A percentile compares a stretch with the other conserved stretches of the same genome.
phyloP scores from a whole-genome alignment of 23 tunicate genomes.

The Clavelina lepadiformis region DNA sequence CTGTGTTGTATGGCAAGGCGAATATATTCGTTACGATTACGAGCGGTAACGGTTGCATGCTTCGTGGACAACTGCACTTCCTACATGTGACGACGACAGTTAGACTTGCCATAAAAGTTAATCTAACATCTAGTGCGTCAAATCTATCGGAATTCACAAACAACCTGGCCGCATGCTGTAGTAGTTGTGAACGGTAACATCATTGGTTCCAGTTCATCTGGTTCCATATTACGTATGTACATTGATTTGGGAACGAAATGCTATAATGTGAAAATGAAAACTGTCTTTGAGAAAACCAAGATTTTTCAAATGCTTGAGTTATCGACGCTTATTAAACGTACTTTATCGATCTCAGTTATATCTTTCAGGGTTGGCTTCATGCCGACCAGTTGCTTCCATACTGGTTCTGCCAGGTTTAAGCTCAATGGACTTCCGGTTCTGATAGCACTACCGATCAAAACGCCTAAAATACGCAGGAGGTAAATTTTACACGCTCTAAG shows the following conservation, averaged over 20 bases:
- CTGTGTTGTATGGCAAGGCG: constrained; percentile 47
- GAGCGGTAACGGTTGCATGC: constrained; percentile 21
- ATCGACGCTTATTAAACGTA: not conserved
- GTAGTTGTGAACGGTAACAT: constrained; percentile 41
- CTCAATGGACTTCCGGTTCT: constrained; percentile 86
- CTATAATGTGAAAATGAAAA: constrained; percentile 14
- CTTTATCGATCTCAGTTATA: constrained; percentile 76
- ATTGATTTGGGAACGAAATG: constrained; percentile 57
- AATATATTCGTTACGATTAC: constrained; percentile 48
- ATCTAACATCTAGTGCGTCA: no score
- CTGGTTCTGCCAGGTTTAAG: constrained; percentile 73
- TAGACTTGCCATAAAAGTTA: no score
- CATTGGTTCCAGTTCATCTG: constrained; percentile 56
- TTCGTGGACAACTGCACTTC: constrained; percentile 22
- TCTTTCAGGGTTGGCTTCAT: constrained; percentile 45
- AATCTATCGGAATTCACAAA: no score
- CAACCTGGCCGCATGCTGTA: constrained; percentile 60
- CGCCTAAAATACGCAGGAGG: no score
- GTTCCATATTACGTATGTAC: constrained; percentile 52
- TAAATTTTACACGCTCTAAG: not conserved
- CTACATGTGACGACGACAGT: not conserved
- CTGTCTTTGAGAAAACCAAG: not conserved
- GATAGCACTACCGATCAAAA: constrained; percentile 81
- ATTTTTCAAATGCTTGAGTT: not conserved
- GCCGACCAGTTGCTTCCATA: constrained; percentile 81